Evolutionary conservation across 2,113 vertebrate genomes (phyloP).

Genomic region (Hypocryptadius cinnamomeus): DNA sequence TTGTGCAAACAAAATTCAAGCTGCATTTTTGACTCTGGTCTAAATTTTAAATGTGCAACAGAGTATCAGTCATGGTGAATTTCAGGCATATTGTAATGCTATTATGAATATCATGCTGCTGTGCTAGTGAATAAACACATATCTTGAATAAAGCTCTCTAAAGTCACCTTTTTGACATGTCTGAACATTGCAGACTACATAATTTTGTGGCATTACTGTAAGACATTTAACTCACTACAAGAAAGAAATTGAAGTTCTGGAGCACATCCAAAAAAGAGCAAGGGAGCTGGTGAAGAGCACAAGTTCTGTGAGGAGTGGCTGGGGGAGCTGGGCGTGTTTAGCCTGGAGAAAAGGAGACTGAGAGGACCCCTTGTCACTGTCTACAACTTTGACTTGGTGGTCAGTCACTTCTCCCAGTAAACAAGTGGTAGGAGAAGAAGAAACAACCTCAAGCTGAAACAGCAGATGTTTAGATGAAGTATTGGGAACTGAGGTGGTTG

Average conservation of each 20-base stretch:
- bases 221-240: background rate
- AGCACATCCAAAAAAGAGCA: background rate
- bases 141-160: background rate
- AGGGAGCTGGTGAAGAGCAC: background rate
- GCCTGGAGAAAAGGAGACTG: background rate
- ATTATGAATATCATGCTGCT: background rate
- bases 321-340: background rate
- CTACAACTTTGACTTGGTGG: background rate
- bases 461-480: background rate
- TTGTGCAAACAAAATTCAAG: slow-evolving; percentile 7
- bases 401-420: fast-evolving
- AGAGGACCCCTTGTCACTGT: background rate
- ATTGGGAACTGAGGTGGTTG: background rate
- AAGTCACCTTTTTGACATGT: background rate
- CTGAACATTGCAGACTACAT: background rate
- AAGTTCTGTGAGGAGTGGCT: background rate
- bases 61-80: background rate
- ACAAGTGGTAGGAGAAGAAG: background rate
- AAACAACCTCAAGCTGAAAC: background rate
- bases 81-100: background rate
- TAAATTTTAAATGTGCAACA: background rate
- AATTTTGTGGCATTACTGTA: background rate
- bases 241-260: background rate
- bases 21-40: background rate
- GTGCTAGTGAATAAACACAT: background rate